Evolutionary conservation across 2,113 vertebrate species (phyloP).

Genomic region (Zapus hudsonius): DNA sequence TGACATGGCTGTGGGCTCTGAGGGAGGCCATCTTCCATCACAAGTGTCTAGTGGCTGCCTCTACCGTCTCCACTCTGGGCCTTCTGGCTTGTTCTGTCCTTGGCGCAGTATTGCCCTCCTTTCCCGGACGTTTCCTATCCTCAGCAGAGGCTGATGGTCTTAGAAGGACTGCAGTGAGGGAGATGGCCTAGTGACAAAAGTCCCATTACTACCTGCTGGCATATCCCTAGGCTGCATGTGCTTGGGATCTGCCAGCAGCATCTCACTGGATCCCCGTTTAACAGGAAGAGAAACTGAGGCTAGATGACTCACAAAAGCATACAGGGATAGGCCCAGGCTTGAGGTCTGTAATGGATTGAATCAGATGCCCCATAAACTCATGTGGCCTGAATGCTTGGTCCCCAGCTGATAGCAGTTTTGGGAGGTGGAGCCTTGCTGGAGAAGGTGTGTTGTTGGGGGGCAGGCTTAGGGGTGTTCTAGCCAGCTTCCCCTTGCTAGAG

Average conservation of each 20-base stretch:
- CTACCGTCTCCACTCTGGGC: neutral
- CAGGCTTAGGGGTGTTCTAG: no score
- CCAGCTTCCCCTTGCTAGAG: no score
- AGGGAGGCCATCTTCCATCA: neutral
- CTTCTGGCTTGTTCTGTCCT: neutral
- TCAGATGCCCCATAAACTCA: no score
- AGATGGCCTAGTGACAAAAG: neutral
- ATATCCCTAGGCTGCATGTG: neutral
- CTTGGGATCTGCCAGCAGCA: fast-evolving
- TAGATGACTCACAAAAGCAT: fast-evolving
- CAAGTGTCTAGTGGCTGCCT: neutral
- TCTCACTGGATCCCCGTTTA: neutral
- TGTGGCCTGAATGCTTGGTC: no score
- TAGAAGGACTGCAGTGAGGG: neutral
- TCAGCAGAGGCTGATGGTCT: neutral
- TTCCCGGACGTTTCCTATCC: neutral
- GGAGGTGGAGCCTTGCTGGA: no score
- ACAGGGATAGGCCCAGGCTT: neutral
- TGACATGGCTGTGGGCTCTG: neutral
- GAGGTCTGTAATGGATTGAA: no score
- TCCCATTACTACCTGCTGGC: fast-evolving
- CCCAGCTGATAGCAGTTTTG: no score
- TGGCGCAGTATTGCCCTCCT: neutral
- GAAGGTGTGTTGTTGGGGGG: no score
- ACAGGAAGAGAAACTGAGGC: neutral